A percentile compares a stretch with the other conserved stretches of the same genome.
Evolutionary conservation across 2,797 vertebrate genomes (phyloP).

Genomic region (Crossoptilon crossoptilon): DNA sequence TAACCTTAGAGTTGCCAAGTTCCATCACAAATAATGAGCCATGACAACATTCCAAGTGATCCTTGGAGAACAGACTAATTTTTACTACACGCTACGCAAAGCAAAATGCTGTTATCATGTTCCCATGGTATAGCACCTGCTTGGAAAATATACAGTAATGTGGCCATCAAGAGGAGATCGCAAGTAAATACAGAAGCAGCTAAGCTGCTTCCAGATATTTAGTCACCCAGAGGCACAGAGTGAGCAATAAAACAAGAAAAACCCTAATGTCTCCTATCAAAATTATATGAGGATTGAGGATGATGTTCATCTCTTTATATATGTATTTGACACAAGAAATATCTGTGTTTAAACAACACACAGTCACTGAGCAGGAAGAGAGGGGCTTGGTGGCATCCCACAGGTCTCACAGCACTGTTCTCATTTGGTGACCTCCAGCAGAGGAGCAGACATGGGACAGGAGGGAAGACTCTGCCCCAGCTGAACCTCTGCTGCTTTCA

Average conservation of each 20-base stretch:
- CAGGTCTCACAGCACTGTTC: rapidly evolving
- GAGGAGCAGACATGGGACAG: rapidly evolving
- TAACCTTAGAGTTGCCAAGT: constrained; percentile 74
- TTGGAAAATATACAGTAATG: constrained; percentile 36
- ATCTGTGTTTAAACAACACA: background rate
- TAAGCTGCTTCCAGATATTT: background rate
- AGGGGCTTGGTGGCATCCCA: background rate
- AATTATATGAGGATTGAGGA: background rate
- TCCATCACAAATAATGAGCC: constrained; percentile 73
- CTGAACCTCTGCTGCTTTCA: rapidly evolving
- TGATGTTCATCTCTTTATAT: background rate
- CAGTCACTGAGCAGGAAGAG: background rate
- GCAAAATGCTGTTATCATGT: constrained; percentile 51
- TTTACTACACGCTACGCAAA: constrained; percentile 56
- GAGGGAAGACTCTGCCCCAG: rapidly evolving
- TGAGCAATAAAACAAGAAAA: background rate
- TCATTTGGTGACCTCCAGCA: background rate
- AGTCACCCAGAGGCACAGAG: background rate
- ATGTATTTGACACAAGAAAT: background rate
- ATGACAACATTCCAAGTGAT: constrained; percentile 63
- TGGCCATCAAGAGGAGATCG: constrained; percentile 64
- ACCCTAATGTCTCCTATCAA: background rate
- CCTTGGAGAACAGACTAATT: constrained; percentile 64
- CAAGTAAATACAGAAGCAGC: constrained; percentile 55
- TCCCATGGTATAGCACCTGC: constrained; percentile 9